Percentiles rank a stretch among this genome's conserved stretches.
Evolutionary conservation across 2,113 vertebrate genomes (phyloP).

Genomic region (Octodon degus): DNA sequence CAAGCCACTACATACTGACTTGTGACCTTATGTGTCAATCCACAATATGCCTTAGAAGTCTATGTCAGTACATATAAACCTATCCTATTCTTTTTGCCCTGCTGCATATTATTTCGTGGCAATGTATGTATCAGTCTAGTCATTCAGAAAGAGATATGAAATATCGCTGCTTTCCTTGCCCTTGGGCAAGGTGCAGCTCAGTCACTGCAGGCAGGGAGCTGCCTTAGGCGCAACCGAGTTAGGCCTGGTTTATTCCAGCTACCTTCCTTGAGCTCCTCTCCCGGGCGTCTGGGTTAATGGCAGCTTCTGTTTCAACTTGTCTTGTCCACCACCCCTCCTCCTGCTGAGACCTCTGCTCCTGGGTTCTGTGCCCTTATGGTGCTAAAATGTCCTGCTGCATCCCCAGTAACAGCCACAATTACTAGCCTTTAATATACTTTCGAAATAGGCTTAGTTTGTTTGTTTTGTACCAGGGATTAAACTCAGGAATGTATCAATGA

Average conservation of each 20-base stretch:
- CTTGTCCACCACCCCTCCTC: background rate
- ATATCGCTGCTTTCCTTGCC: slow-evolving; percentile 14
- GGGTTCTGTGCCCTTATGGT: background rate
- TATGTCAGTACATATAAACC: background rate
- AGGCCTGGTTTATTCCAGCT: background rate
- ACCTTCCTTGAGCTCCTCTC: background rate
- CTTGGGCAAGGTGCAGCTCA: slow-evolving; percentile 26
- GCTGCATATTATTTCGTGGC: background rate
- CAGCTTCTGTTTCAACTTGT: background rate
- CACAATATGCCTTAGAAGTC: background rate
- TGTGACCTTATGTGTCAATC: slow-evolving; percentile 24
- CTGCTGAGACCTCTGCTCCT: background rate
- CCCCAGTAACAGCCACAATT: background rate
- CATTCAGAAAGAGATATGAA: slow-evolving; percentile 31
- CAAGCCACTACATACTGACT: slow-evolving; percentile 4
- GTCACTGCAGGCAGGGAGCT: background rate
- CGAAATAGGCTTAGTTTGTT: background rate
- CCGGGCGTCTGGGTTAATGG: background rate
- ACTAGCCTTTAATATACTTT: background rate
- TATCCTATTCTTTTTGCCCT: slow-evolving; percentile 18
- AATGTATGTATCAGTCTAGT: background rate
- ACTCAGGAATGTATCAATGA: background rate
- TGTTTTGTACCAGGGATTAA: background rate
- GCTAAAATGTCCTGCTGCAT: background rate
- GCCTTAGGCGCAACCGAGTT: background rate